Base-by-base conservation (phyloP, 2,888 invertebrate species). In the Zaprionus obscuricornis region DNA sequence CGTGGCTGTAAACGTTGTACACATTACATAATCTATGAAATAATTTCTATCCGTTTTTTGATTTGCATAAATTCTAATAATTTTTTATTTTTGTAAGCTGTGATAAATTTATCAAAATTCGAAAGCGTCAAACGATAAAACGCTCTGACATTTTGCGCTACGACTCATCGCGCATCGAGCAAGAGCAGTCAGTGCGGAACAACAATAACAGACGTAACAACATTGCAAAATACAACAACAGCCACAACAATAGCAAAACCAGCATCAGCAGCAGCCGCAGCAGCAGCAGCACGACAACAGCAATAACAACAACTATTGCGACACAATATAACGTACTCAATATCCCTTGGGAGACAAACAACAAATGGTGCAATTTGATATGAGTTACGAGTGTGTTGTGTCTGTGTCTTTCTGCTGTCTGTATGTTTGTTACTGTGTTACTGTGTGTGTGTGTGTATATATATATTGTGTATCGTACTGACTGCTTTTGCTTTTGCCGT, bases 91-190 rank as follows among this genome's bases (percentile, higher is more conserved):
- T 77, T 81, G 68, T 79, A 79, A 79, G 78, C 78, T 79, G 78
- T 79, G 78, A 85, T 79, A 79, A 79, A 79, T 82, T 78, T 66
- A 78, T 82, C 78, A 77, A 77, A n/a, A 79, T 69, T 81, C 78
- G 85, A 79, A 77, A 77, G 82, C 68, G 78, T 85, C 68, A 82
- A 79, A 85, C 77, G 85, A 83, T 73, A 56, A 77, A 74, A 66
- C 26, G 59, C 51, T 57, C 58, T 46, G 36, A 55, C 1, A 64
- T 51, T 37, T 54, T 49, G 66, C 29, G 43, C 10, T 31, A 22
- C 52, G 29, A 66, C 68, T 39, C 74, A 40, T 14, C 20, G 71
- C 43, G 79, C 64, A 76, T 55, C 55, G 84, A 83, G 65, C 83
- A 62, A 42, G 3, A 42, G 50, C 24, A 49, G 52, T 42, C 76